phyloP scores from a whole-genome alignment of 2,797 vertebrate species.

The Phylloscopus collybita region DNA sequence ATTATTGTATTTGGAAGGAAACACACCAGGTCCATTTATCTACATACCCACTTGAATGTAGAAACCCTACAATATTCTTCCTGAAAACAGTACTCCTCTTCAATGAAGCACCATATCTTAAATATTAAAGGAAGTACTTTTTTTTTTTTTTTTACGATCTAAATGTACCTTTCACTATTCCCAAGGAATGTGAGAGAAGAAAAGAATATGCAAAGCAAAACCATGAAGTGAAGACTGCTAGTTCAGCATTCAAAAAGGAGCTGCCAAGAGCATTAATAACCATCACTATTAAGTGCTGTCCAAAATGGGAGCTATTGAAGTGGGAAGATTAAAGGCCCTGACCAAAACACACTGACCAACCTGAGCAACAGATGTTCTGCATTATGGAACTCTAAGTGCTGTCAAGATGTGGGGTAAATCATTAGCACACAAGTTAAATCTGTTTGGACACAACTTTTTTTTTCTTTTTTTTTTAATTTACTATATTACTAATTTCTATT shows the following conservation, averaged over 20 bases:
- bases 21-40: background rate
- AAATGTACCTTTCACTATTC: background rate
- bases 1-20: background rate
- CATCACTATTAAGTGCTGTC: background rate
- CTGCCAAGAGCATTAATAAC: background rate
- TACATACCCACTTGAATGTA: background rate
- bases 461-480: background rate
- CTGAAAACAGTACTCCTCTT: background rate
- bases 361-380: background rate
- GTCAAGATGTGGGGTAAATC: background rate
- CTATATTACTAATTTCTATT: background rate
- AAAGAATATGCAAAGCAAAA: background rate
- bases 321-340: background rate
- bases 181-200: background rate
- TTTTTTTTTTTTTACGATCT: background rate
- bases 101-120: background rate
- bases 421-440: background rate
- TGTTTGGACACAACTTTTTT: background rate
- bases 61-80: background rate
- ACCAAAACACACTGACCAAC: background rate
- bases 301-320: background rate
- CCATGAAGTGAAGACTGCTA: background rate
- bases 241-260: background rate
- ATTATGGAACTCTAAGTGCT: background rate
- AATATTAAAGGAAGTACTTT: background rate